These are phyloP conservation scores for Cassiopea andromeda DNA, from an alignment of 30 jellyfish, hydroid and myxozoan species.

Conservation along the genomic window DNA sequence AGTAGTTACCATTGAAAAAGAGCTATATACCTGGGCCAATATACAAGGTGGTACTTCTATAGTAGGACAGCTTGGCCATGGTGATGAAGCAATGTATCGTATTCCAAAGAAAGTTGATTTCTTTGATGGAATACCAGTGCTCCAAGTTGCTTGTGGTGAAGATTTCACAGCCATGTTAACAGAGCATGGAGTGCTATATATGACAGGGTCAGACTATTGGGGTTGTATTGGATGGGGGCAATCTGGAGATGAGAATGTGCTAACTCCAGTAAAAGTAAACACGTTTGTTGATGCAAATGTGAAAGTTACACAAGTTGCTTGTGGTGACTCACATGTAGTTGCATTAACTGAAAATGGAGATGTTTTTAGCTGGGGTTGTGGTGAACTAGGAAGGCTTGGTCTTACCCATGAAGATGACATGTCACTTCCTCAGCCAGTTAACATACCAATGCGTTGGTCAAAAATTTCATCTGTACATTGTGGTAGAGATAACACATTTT, in stretches of 20 bases:
- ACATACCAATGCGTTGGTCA: constrained; percentile 66
- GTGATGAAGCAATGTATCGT: constrained; percentile 96
- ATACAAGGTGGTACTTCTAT: constrained; percentile 96
- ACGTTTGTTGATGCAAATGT: constrained; percentile 38
- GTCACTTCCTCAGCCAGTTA: constrained; percentile 71
- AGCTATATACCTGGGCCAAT: constrained; percentile 96
- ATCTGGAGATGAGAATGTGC: constrained; percentile 69
- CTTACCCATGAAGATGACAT: constrained; percentile 78
- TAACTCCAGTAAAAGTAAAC: constrained; percentile 77
- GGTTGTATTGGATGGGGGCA: constrained; percentile 97
- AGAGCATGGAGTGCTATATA: constrained; percentile 77
- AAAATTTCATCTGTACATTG: constrained; percentile 57
- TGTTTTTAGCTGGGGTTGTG: constrained; percentile 96
- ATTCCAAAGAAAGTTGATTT: constrained; percentile 86
- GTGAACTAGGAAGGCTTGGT: constrained; percentile 95
- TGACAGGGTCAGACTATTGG: constrained; percentile 94
- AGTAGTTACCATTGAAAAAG: constrained; percentile 91
- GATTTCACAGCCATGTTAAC: constrained; percentile 92
- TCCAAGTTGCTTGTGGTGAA: constrained; percentile 97
- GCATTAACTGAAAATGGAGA: constrained; percentile 77
- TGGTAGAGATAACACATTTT: constrained; percentile 91
- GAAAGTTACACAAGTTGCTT: constrained; percentile 64
- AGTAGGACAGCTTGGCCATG: constrained; percentile 96
- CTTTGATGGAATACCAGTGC: constrained; percentile 88
- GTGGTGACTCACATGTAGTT: constrained; percentile 93